Evolutionary conservation across 1,140 invertebrate genomes (phyloP).

Genomic region (Drosophila willistoni): DNA sequence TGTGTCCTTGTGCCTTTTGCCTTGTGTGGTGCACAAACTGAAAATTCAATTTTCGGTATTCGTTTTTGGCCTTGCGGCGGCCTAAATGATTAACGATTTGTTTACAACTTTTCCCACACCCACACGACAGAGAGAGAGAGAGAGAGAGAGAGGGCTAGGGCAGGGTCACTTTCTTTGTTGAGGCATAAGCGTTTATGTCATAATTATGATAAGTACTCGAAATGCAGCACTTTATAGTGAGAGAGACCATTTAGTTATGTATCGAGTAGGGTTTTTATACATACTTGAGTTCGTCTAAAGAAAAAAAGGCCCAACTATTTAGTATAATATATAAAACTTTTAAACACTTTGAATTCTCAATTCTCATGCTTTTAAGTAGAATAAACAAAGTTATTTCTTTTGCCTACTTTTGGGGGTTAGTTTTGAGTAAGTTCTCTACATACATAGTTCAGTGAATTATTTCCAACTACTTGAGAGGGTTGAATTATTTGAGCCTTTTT

Average conservation of each 20-base stretch:
- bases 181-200: constrained; percentile 6
- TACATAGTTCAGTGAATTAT: no score
- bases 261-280: no score
- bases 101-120: constrained; percentile 44
- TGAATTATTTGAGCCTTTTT: not conserved
- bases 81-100: constrained; percentile 65
- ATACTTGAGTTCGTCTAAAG: no score
- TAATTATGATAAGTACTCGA: constrained; percentile 20
- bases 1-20: constrained; percentile 67
- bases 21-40: constrained; percentile 38
- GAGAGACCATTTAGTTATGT: no score
- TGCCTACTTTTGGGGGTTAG: no score
- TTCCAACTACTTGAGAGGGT: no score
- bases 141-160: not conserved
- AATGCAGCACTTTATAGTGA: constrained; percentile 9
- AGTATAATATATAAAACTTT: no score
- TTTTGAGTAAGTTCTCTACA: no score
- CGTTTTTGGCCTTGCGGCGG: constrained; percentile 36
- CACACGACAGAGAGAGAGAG: not conserved
- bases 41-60: constrained; percentile 45
- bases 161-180: constrained; percentile 17
- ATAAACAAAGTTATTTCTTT: no score
- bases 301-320: no score
- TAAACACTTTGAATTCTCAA: no score
- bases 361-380: no score